phyloP scores from a whole-genome alignment of 2,797 vertebrate genomes.

The Falco cherrug region DNA sequence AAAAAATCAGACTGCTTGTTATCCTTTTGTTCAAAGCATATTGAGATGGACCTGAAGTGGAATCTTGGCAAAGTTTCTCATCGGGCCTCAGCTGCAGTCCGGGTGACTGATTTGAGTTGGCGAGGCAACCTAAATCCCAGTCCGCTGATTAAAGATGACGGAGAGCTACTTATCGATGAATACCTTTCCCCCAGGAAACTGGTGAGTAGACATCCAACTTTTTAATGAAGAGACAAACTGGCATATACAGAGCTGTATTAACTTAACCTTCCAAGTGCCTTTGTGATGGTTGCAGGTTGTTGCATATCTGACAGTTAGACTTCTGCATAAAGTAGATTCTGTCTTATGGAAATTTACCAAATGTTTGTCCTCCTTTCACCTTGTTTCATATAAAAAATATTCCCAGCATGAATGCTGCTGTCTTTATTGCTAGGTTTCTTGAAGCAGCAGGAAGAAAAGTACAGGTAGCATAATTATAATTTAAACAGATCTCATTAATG shows the following conservation, averaged over 20 bases:
- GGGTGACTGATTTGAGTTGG: constrained; percentile 82
- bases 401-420: not conserved
- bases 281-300: not conserved
- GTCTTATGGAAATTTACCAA: not conserved
- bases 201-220: constrained; percentile 74
- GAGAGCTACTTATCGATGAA: constrained; percentile 74
- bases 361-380: constrained; percentile 13
- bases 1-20: not conserved
- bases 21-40: constrained; percentile 16
- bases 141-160: constrained; percentile 67
- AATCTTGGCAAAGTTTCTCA: constrained; percentile 27
- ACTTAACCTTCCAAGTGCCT: not conserved
- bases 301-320: not conserved
- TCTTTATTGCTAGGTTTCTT: not conserved
- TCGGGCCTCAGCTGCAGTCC: constrained; percentile 73
- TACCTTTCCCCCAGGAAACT: constrained; percentile 83
- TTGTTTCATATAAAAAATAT: not conserved
- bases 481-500: not conserved
- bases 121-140: constrained; percentile 81
- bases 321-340: not conserved
- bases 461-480: not conserved
- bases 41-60: constrained; percentile 57
- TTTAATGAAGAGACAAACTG: constrained; percentile 5
- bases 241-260: not conserved
- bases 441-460: not conserved